Conservation (phyloP, 2,113 vertebrate genomes). For the Hassar affinis region DNA sequence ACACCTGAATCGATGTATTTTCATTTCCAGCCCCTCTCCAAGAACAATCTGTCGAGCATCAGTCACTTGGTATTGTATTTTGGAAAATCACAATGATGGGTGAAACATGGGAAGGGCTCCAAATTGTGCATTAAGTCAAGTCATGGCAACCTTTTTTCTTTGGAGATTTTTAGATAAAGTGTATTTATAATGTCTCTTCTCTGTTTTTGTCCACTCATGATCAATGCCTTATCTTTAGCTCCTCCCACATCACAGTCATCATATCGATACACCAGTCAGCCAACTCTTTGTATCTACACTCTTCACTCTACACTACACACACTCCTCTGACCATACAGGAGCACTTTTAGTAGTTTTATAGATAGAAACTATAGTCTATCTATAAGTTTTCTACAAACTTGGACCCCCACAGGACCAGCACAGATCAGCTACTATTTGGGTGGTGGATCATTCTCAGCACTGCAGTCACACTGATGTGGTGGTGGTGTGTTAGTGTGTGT, state of each 20-base stretch:
- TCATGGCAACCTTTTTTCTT: neutral
- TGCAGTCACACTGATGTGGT: no score
- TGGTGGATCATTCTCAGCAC: no score
- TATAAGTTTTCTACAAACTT: no score
- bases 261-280: no score
- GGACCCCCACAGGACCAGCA: no score
- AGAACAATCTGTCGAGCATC: neutral
- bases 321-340: no score
- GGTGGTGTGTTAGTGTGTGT: no score
- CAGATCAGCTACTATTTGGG: no score
- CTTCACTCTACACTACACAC: no score
- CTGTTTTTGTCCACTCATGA: neutral
- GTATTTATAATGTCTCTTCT: neutral
- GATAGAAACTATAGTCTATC: no score
- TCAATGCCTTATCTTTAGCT: neutral
- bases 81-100: neutral
- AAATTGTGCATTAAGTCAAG: neutral
- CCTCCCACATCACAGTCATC: neutral
- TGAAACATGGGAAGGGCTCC: neutral
- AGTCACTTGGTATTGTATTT: slow-evolving; percentile 16
- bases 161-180: neutral
- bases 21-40: slow-evolving; percentile 3
- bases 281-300: no score
- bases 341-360: no score
- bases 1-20: slow-evolving; percentile 36